phyloP scores from a whole-genome alignment of 2,888 invertebrate species.

The Apodemia zela region DNA sequence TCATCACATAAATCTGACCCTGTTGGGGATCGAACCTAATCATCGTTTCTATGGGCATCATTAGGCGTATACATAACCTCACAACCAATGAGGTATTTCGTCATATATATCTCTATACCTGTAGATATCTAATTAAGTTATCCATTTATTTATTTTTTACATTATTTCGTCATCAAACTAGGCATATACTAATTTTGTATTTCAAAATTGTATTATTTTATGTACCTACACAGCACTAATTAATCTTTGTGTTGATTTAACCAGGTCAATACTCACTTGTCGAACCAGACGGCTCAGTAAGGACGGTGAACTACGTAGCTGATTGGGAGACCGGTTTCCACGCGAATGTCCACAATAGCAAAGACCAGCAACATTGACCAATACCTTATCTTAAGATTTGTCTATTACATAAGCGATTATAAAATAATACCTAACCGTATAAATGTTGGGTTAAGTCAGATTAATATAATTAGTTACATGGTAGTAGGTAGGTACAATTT shows the following conservation, averaged over 20 bases:
- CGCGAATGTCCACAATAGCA: conserved; percentile 85
- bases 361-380: conserved; percentile 69
- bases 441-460: conserved; percentile 1
- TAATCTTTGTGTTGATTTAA: conserved; percentile 35
- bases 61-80: too few relatives aligned
- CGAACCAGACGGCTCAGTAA: conserved; percentile 87
- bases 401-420: not conserved
- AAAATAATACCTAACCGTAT: conserved; percentile 5
- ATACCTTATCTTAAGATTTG: conserved; percentile 8
- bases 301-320: conserved; percentile 87
- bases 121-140: too few relatives aligned
- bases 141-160: too few relatives aligned
- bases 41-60: too few relatives aligned
- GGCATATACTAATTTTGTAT: too few relatives aligned
- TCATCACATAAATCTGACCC: too few relatives aligned
- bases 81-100: too few relatives aligned
- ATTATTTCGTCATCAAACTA: too few relatives aligned
- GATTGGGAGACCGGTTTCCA: conserved; percentile 91
- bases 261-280: conserved; percentile 83
- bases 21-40: too few relatives aligned
- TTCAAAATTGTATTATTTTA: not conserved
- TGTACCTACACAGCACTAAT: not conserved
- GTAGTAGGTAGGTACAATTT: not conserved
- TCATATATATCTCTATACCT: too few relatives aligned
- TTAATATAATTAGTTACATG: not conserved